Conservation (phyloP, 2,113 vertebrate genomes). For the Lonchura striata region DNA sequence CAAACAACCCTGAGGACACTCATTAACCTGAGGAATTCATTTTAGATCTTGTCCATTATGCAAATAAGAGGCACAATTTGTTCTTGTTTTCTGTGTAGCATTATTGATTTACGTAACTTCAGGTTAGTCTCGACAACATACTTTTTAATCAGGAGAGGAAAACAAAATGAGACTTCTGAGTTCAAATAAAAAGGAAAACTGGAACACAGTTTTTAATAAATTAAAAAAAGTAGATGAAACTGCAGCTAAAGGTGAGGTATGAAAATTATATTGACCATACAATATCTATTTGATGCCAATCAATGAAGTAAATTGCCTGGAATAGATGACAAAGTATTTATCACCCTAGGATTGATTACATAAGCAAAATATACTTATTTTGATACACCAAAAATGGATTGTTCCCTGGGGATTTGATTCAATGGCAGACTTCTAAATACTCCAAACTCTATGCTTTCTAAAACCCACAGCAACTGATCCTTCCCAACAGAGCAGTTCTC, state of each 20-base stretch:
- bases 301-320: background rate
- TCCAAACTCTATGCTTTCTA: background rate
- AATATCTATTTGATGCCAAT: background rate
- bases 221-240: background rate
- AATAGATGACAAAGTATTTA: background rate
- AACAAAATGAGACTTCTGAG: background rate
- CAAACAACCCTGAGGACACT: background rate
- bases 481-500: background rate
- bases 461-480: background rate
- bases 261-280: background rate
- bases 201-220: background rate
- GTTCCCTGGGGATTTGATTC: background rate
- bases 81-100: background rate
- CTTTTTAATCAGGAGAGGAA: background rate
- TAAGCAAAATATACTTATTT: background rate
- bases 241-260: background rate
- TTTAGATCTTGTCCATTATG: constrained; percentile 9
- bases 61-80: background rate
- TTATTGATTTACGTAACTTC: constrained; percentile 34
- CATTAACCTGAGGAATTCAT: constrained; percentile 20
- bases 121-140: background rate
- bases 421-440: background rate
- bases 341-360: background rate
- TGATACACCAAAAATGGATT: background rate
- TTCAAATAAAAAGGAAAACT: background rate